phyloP scores from a whole-genome alignment of 2,113 vertebrate genomes.

The Dolichallabes microphthalmus region DNA sequence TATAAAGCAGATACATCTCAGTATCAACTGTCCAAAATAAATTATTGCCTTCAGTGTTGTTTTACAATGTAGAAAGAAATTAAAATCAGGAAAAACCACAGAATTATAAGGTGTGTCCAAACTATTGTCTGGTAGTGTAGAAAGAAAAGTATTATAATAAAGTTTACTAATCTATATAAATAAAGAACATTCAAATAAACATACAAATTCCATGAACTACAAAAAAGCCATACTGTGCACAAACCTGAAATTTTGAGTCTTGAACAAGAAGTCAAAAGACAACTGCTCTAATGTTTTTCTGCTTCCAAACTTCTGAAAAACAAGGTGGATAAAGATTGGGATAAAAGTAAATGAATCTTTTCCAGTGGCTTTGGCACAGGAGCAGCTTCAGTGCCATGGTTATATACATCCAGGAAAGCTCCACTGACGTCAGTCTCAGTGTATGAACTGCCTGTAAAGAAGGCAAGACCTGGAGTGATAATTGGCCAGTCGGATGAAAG shows the following conservation, averaged over 20 bases:
- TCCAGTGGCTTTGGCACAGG: conserved; percentile 57
- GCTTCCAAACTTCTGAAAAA: conserved; percentile 50
- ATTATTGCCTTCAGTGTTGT: no score
- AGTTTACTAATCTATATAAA: no score
- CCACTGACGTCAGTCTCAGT: conserved; percentile 81
- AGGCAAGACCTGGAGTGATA: conserved; percentile 57
- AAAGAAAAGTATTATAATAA: no score
- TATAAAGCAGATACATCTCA: no score
- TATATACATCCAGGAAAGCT: conserved; percentile 77
- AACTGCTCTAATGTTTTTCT: conserved; percentile 58
- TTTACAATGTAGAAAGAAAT: no score
- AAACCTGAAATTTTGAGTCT: background rate
- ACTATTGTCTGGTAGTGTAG: no score
- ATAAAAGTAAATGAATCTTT: conserved; percentile 51
- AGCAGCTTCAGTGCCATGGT: conserved; percentile 56
- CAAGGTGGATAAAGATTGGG: conserved; percentile 23
- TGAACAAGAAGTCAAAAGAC: background rate
- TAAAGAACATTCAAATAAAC: background rate
- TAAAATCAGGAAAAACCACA: no score
- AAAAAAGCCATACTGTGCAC: no score
- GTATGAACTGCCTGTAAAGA: conserved; percentile 69
- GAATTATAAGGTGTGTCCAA: no score
- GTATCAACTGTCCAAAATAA: no score
- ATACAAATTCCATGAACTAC: background rate
- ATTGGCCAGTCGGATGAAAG: conserved; percentile 39